Conservation (phyloP, 2,888 invertebrate species). For the Anthrax anthrax region DNA sequence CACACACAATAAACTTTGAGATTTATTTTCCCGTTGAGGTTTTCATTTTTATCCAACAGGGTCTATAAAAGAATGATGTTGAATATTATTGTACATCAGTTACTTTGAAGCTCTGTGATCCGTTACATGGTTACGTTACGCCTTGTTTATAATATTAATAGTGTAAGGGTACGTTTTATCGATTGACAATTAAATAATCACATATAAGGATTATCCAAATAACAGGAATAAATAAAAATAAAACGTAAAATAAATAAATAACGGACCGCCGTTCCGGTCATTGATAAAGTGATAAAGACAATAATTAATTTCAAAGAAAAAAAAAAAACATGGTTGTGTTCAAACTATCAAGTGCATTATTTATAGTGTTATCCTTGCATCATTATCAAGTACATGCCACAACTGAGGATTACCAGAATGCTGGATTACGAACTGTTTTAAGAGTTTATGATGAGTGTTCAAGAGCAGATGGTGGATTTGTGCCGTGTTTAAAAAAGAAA, state of each 20-base stretch:
- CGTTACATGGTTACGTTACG: constrained; percentile 22
- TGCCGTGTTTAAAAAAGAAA: constrained; percentile 67
- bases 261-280: neutral
- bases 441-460: constrained; percentile 69
- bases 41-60: constrained; percentile 5
- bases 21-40: constrained; percentile 7
- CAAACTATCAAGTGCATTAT: constrained; percentile 25
- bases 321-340: constrained; percentile 7
- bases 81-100: constrained; percentile 37
- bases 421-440: constrained; percentile 50
- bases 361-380: constrained; percentile 12
- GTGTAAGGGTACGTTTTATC: constrained; percentile 7
- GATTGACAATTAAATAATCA: neutral
- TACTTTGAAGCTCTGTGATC: constrained; percentile 31
- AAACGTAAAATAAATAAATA: no score
- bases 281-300: neutral
- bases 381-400: neutral
- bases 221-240: neutral
- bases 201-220: neutral
- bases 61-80: constrained; percentile 34
- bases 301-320: neutral
- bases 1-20: constrained; percentile 2
- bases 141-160: constrained; percentile 22
- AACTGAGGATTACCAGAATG: constrained; percentile 32
- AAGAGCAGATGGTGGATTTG: constrained; percentile 47